Evolutionary conservation across 2,797 vertebrate genomes (phyloP).

Genomic region (Philypnodon macrostomus): DNA sequence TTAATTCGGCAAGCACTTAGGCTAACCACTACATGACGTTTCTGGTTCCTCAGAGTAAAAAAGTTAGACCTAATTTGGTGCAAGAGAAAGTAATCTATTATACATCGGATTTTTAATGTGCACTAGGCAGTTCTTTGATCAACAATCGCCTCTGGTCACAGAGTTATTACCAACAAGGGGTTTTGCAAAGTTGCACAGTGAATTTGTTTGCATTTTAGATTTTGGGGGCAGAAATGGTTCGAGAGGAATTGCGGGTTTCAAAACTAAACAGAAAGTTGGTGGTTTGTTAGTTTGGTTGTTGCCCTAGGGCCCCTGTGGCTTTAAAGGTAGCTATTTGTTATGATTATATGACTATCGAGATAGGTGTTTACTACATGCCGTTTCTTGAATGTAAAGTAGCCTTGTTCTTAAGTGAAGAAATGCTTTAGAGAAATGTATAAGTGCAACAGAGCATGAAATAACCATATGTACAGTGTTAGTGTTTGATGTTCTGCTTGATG

Average conservation of each 20-base stretch:
- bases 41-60: background rate
- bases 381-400: too few species aligned
- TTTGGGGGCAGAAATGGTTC: too few species aligned
- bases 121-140: background rate
- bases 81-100: background rate
- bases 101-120: background rate
- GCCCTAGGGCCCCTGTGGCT: too few species aligned
- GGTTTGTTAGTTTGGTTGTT: too few species aligned
- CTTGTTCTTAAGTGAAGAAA: background rate
- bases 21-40: slow-evolving; percentile 3
- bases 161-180: slow-evolving; percentile 1
- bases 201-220: slow-evolving; percentile 1
- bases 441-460: slow-evolving; percentile 9
- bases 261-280: too few species aligned
- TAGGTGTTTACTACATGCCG: too few species aligned
- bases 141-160: background rate
- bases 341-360: too few species aligned
- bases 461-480: slow-evolving; percentile 10
- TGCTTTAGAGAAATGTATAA: slow-evolving; percentile 9
- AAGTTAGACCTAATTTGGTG: background rate
- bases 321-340: too few species aligned
- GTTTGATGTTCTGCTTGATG: slow-evolving; percentile 2
- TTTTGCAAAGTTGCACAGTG: background rate
- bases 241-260: too few species aligned
- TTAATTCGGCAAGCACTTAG: slow-evolving; percentile 30